Evolutionary conservation across 1,140 invertebrate genomes (phyloP).

Genomic region (Vollenhovia emeryi): DNA sequence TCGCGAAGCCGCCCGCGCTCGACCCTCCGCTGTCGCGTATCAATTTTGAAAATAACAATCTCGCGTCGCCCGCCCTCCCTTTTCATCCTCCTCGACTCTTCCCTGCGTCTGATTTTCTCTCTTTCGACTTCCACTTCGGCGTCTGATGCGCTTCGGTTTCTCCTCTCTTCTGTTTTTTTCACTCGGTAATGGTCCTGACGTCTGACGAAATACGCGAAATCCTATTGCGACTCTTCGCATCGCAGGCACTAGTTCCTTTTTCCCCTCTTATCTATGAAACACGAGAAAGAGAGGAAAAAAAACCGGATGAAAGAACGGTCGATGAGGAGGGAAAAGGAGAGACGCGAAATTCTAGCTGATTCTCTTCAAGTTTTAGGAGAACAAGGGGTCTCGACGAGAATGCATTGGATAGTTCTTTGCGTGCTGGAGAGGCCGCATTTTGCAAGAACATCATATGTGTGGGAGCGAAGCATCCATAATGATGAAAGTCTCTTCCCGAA

Average conservation of each 20-base stretch:
- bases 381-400: constrained; percentile 67
- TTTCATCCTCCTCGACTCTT: constrained; percentile 37
- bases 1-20: background rate
- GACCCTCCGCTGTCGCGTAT: constrained; percentile 62
- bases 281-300: constrained; percentile 28
- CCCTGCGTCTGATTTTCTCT: constrained; percentile 32
- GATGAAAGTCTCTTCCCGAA: constrained; percentile 64
- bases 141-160: constrained; percentile 69
- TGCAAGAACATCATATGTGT: constrained; percentile 63
- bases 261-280: constrained; percentile 66
- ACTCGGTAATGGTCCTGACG: constrained; percentile 82
- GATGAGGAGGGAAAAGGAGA: constrained; percentile 2
- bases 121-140: constrained; percentile 41
- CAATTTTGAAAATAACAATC: constrained; percentile 82
- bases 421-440: constrained; percentile 65
- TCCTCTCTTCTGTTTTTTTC: constrained; percentile 78
- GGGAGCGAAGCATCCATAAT: constrained; percentile 66
- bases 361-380: constrained; percentile 69
- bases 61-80: constrained; percentile 25
- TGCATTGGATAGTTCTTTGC: constrained; percentile 68
- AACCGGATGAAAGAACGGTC: constrained; percentile 23
- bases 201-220: constrained; percentile 84
- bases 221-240: constrained; percentile 80
- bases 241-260: constrained; percentile 10
- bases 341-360: constrained; percentile 36